A percentile compares a stretch with the other conserved stretches of the same genome.
Conservation (phyloP, 2,888 invertebrate genomes). For the Gortyna flavago region DNA sequence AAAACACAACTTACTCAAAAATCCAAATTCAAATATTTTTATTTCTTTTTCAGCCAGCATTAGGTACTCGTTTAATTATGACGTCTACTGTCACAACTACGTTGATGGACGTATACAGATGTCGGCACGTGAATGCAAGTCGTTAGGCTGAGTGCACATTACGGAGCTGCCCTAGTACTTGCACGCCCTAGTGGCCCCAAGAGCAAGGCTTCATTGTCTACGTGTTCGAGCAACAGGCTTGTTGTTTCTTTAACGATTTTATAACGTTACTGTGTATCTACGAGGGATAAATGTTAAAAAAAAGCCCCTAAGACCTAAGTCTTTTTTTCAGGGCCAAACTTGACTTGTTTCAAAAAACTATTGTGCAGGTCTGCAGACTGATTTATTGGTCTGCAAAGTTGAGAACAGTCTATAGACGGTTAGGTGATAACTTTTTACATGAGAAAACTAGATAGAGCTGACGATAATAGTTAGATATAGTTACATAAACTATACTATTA, state of each 20-base stretch:
- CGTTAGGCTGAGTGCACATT: constrained; percentile 82
- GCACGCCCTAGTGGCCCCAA: constrained; percentile 65
- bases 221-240: constrained; percentile 62
- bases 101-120: constrained; percentile 33
- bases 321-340: not conserved
- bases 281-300: not conserved
- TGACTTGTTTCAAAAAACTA: not conserved
- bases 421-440: constrained; percentile 9
- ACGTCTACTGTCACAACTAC: constrained; percentile 32
- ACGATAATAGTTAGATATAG: not conserved
- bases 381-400: constrained; percentile 41
- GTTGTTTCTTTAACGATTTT: constrained; percentile 47
- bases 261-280: constrained; percentile 1
- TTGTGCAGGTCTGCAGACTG: constrained; percentile 4
- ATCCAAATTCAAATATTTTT: not conserved
- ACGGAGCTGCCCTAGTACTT: constrained; percentile 67
- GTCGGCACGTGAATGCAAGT: constrained; percentile 77
- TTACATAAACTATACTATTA: not conserved
- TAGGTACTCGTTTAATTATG: constrained; percentile 34
- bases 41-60: constrained; percentile 12
- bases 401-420: not conserved
- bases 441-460: not conserved
- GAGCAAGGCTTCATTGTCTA: constrained; percentile 61
- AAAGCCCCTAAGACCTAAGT: too few relatives aligned
- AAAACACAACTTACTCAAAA: constrained; percentile 2